These are phyloP conservation scores for Erythrocercus mccallii DNA, from an alignment of 2,113 vertebrate genomes.

Conservation along the genomic window DNA sequence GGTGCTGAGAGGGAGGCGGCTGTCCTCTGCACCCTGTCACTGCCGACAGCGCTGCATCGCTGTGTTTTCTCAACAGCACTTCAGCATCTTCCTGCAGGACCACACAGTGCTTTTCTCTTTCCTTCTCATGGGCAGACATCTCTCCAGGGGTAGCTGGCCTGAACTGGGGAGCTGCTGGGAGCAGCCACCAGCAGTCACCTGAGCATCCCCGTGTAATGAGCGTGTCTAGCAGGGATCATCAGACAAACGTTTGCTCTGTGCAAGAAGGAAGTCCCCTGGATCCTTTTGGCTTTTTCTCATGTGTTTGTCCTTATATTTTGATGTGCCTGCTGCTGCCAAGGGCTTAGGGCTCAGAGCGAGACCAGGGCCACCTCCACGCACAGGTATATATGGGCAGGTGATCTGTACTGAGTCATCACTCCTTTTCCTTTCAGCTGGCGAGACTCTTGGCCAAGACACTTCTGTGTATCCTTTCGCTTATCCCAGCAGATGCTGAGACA, in stretches of 20 bases:
- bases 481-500: neutral
- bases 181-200: neutral
- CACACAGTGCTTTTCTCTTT: neutral
- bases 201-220: neutral
- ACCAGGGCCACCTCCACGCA: neutral
- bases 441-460: neutral
- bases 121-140: neutral
- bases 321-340: neutral
- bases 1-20: neutral
- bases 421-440: neutral
- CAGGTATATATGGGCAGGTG: neutral
- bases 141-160: neutral
- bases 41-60: accelerated
- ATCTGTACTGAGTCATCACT: neutral
- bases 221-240: neutral
- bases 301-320: neutral
- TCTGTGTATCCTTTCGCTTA: neutral
- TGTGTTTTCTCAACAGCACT: neutral
- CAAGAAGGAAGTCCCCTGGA: neutral
- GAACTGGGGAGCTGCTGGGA: neutral
- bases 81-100: neutral
- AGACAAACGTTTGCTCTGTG: neutral
- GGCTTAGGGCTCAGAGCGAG: neutral
- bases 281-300: neutral
- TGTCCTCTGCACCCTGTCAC: neutral